Evolutionary conservation across 2,797 vertebrate species (phyloP), one percentile per base, ranked within the genome.

Genomic region (Microcaecilia unicolor): DNA sequence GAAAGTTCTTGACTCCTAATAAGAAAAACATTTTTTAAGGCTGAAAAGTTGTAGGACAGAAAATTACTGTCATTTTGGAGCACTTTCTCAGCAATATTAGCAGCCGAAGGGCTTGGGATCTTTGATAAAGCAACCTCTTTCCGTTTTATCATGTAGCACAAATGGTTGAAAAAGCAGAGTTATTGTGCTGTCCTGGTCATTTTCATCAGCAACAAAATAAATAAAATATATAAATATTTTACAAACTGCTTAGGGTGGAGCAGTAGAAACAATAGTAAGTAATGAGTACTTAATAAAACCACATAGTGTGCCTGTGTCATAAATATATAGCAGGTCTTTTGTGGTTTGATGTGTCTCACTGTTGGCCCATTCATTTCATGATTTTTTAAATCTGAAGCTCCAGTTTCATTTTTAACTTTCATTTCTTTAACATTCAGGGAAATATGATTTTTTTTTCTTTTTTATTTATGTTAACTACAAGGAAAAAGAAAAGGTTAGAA

Each of bases 51-150:
- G 44, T 58, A 48, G 64, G 64, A 64, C 57, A 75, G 62, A 60
- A 57, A 55, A 43, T 63, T 45, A 57, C 55, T 66, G 55, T 61
- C 68, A 56, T 47, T 59, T 69, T 45, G 29, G 75, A 73, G 74
- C 76, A 78, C 73, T 78, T 81, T 76, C 77, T 76, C 78, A 76
- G 81, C 70, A 68, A 39, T 70, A 65, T 71, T 74, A 70, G 61
- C 47, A 44, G 71, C 66, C 68, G 62, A 55, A 57, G 56, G 58
- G 76, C 75, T 82, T 72, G 56, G 62, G 55, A 66, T 61, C 58
- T 72, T 64, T 53, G 57, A 43, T 61, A 56, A 50, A 37, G 37
- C 52, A 61, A 8, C 62, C 65, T 43, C 51, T 70, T 60, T 66
- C 50, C 21, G 43, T 67, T 70, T 73, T n/a, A 32, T 43, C 17